These are phyloP conservation scores for Acrocephalus kingi DNA, from an alignment of 2,113 vertebrate genomes.

Conservation along the genomic window DNA sequence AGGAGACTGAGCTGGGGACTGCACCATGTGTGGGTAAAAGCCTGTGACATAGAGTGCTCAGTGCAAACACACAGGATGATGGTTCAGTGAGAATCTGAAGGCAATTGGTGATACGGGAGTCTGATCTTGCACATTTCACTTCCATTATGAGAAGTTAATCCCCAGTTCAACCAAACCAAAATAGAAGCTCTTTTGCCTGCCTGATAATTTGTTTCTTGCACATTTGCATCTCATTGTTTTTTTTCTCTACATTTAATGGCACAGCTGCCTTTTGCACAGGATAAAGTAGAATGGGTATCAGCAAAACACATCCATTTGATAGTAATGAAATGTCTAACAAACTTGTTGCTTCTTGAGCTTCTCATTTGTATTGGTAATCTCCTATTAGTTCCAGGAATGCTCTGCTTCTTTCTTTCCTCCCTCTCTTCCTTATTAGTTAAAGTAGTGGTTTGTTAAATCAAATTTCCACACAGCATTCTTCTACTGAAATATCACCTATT, in stretches of 20 bases:
- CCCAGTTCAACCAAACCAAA: neutral
- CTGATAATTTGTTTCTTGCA: constrained; percentile 18
- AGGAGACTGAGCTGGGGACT: neutral
- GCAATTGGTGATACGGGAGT: neutral
- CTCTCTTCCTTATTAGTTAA: neutral
- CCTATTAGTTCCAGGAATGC: constrained; percentile 11
- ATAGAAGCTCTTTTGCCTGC: constrained; percentile 11
- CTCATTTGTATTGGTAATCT: neutral
- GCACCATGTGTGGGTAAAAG: neutral
- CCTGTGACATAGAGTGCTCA: neutral
- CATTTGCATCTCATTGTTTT: constrained; percentile 37
- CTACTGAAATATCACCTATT: neutral
- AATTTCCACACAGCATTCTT: neutral
- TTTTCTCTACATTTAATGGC: neutral
- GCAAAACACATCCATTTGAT: neutral
- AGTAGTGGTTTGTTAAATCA: neutral
- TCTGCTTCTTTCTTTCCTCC: neutral
- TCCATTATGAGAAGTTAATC: constrained; percentile 32
- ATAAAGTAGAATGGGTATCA: neutral
- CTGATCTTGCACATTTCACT: neutral
- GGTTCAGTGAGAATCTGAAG: neutral
- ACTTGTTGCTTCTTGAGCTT: neutral
- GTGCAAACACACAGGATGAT: neutral
- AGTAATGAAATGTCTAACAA: neutral
- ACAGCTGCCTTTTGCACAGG: constrained; percentile 9